These are phyloP conservation scores for Stenodema calcarata DNA, from an alignment of 2,888 invertebrate genomes.

Conservation along the genomic window DNA sequence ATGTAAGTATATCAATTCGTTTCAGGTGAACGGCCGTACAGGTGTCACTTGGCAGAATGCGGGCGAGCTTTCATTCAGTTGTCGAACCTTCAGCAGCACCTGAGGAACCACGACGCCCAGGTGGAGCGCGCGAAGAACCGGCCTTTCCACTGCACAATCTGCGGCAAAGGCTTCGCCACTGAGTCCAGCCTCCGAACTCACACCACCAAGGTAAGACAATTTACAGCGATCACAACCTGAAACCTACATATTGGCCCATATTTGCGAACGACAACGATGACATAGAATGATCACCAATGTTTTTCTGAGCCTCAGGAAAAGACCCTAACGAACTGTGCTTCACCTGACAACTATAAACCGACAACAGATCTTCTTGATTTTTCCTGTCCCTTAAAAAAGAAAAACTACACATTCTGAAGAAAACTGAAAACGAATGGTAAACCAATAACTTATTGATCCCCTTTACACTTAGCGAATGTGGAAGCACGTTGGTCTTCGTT, in stretches of 20 bases:
- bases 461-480: too few species aligned
- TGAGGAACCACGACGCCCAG: slow-evolving; percentile 94
- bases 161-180: slow-evolving; percentile 95
- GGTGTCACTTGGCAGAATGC: slow-evolving; percentile 94
- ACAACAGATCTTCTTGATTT: too few species aligned
- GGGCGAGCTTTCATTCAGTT: slow-evolving; percentile 96
- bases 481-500: too few species aligned
- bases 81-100: slow-evolving; percentile 94
- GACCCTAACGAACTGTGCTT: too few species aligned
- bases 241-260: slow-evolving; percentile 61
- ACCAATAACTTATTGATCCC: too few species aligned
- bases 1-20: not conserved
- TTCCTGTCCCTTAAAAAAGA: too few species aligned
- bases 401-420: too few species aligned
- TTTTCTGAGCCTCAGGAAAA: not conserved
- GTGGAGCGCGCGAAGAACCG: slow-evolving; percentile 93
- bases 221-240: not conserved
- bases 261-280: not conserved
- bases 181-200: slow-evolving; percentile 94
- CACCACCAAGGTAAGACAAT: slow-evolving; percentile 87
- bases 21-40: slow-evolving; percentile 94
- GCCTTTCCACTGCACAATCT: slow-evolving; percentile 94
- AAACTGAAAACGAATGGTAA: too few species aligned
- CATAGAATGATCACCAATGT: not conserved
- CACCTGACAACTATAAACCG: too few species aligned